Evolutionary conservation across 2,888 invertebrate species (phyloP).

Genomic region (Colostygia pectinataria): DNA sequence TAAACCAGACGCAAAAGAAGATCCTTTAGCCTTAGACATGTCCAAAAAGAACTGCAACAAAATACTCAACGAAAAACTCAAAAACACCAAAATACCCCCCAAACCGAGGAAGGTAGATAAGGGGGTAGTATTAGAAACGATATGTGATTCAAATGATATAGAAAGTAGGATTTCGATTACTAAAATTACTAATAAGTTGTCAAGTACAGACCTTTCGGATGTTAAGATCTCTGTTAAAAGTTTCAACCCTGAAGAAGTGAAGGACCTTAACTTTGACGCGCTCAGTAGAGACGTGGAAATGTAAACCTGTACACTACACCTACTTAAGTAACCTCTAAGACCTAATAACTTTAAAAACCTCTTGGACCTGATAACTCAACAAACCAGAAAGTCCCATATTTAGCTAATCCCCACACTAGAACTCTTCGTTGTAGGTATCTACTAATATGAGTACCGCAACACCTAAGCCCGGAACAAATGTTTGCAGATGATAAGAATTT

Average conservation of each 20-base stretch:
- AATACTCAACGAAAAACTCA: slow-evolving; percentile 67
- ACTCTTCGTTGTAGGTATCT: too few species aligned
- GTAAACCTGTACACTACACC: slow-evolving; percentile 36
- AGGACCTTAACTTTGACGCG: slow-evolving; percentile 66
- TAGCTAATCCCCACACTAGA: too few species aligned
- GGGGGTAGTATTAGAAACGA: slow-evolving; percentile 63
- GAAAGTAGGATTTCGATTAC: slow-evolving; percentile 80
- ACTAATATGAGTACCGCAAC: too few species aligned
- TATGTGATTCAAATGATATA: slow-evolving; percentile 71
- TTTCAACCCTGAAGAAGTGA: slow-evolving; percentile 71
- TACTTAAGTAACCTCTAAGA: too few species aligned
- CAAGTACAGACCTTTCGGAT: slow-evolving; percentile 64
- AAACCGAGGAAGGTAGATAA: slow-evolving; percentile 72
- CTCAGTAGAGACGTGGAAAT: slow-evolving; percentile 72
- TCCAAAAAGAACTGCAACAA: slow-evolving; percentile 71
- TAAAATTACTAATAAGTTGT: slow-evolving; percentile 76
- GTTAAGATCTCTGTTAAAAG: slow-evolving; percentile 68
- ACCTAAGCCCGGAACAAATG: too few species aligned
- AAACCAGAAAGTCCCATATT: too few species aligned
- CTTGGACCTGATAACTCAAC: too few species aligned
- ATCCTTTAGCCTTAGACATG: slow-evolving; percentile 72
- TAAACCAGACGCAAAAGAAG: slow-evolving; percentile 57
- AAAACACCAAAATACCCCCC: slow-evolving; percentile 54
- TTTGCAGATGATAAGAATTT: too few species aligned
- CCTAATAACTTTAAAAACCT: too few species aligned